Base-by-base conservation (phyloP, 2,888 invertebrate genomes). In the Erebia aethiops region DNA sequence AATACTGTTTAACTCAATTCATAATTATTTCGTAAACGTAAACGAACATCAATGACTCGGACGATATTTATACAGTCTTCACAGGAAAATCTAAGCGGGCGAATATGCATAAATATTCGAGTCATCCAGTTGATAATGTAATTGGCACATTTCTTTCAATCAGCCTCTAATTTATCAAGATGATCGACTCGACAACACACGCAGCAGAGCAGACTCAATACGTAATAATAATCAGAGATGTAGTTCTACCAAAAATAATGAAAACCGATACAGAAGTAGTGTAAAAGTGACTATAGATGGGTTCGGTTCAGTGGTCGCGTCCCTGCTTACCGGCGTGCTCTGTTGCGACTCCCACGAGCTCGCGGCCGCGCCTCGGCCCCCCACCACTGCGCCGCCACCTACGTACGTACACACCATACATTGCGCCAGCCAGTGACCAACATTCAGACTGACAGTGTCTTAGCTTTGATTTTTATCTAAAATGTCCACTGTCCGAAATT, bases 181-280 rank as follows among this genome's bases (percentile, higher is more conserved):
- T 87, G 88, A 87, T 88, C 82, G 87, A 86, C 80, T 88, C 84
- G 90, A 92, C 88, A 91, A 88, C 89, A 92, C 90, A 92, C 92
- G 92, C 92, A 92, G 91, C 91, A 88, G 92, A 90, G 89, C 89
- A 92, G 91, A 91, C 87, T 88, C 84, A 89, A 83, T 88, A 89
- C 90, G 91, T 83, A 87, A 87, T 83, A 87, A 87, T 89, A 85
- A 84, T 87, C 83, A 89, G 82, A 83, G 82, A 90, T 84, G 84
- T 87, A 87, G 82, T 80, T 89, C 91, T 92, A 92, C 91, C 52
- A 84, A 87, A 81, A 91, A 86, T 86, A 91, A 91, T 90, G 88
- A 84, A 87, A 91, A 90, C 87, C 89, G 87, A 89, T 86, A 89
- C 78, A 82, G 82, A 85, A 84, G 84, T 83, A 84, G 87, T 87